A percentile compares a stretch with the other conserved stretches of the same genome.
phyloP scores from a whole-genome alignment of 2,797 vertebrate genomes.

The Cossypha niveicapilla region DNA sequence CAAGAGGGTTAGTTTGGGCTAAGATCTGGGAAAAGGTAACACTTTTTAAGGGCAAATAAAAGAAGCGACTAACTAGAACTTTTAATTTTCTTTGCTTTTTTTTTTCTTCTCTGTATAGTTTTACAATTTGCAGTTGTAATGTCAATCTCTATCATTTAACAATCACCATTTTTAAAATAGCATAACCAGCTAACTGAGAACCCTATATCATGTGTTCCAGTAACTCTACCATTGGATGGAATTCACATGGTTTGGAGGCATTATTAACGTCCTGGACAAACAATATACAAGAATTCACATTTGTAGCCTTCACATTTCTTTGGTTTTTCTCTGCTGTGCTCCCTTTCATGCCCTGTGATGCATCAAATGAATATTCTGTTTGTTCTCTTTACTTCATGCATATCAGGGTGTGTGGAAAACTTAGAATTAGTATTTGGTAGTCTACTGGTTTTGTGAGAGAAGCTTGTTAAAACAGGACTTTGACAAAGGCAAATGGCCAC shows the following conservation, averaged over 20 bases:
- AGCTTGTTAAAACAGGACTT: not conserved
- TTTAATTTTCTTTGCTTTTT: not conserved
- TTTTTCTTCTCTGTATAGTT: not conserved
- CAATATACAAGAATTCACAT: not conserved
- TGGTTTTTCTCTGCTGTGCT: not conserved
- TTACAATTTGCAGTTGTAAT: not conserved
- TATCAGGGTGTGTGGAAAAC: not conserved
- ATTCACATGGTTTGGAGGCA: not conserved
- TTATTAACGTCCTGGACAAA: not conserved
- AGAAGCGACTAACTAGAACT: rapidly evolving
- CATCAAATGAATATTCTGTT: not conserved
- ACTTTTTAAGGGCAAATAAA: not conserved
- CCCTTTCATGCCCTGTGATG: not conserved
- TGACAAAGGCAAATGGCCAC: not conserved
- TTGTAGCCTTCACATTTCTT: rapidly evolving
- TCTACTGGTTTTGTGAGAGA: not conserved
- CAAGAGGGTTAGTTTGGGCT: not conserved
- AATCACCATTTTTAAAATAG: not conserved
- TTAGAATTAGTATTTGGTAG: not conserved
- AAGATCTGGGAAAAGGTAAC: not conserved
- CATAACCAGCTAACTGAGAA: not conserved
- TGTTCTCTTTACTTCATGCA: not conserved
- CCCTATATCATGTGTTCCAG: not conserved
- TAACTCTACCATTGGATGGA: not conserved
- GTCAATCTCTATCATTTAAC: not conserved